Base-by-base conservation (phyloP, 2,797 vertebrate species). In the Strix occidentalis region DNA sequence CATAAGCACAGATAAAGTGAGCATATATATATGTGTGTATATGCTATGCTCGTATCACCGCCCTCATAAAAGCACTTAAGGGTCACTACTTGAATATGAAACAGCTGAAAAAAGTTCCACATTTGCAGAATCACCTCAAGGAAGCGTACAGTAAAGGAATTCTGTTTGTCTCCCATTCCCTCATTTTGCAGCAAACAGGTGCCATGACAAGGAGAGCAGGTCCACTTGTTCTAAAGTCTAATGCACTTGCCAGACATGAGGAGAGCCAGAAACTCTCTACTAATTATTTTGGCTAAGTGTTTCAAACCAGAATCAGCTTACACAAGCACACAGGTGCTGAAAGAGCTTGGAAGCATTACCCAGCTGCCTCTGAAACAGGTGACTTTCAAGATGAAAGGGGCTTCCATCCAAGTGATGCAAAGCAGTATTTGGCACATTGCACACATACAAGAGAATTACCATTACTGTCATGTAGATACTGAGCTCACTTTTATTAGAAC, bases 1-100 rank as follows among this genome's bases (percentile, higher is more conserved):
- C 8, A 37, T 2, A 8, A 83, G 14, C 41, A 83, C 0, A 43
- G 48, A 24, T 45, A 31, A 68, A 87, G 26, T 11, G 28, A 63
- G 18, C 3, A 11, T 1, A 6, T 16, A 20, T 18, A 3, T 5
- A 7, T 13, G 4, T 6, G 8, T 13, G 4, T 6, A 13, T n/a
- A 5, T 11, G 3, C 63, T 33, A 19, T 8, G 33, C 43, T 82
- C 15, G 1, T 18, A 58, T 12, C 51, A 31, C 6, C 37, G 74
- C 21, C 9, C 33, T 50, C 43, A 35, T 19, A 83, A 33, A 69
- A 68, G 19, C 54, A 63, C n/a, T 70, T 46, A 37, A 81, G 75
- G 13, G 37, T 68, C 39, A 51, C 26, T 46, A 70, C 35, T 77
- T 14, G 33, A 46, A 21, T 13, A 66, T 9, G n/a, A 77, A 50